phyloP scores from a whole-genome alignment of 1,140 invertebrate species.

The Ceratina australensis region DNA sequence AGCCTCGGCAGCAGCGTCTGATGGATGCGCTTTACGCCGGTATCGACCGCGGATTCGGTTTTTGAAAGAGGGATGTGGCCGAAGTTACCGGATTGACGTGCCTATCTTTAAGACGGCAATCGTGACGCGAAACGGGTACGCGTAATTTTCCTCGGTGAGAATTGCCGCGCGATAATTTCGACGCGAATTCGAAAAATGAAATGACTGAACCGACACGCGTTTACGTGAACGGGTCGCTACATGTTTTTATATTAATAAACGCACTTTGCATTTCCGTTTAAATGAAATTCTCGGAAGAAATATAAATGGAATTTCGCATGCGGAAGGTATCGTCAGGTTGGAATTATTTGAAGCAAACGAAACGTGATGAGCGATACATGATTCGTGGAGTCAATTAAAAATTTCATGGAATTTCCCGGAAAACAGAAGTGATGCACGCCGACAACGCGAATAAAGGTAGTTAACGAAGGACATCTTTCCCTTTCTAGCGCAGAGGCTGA shows the following conservation, averaged over 20 bases:
- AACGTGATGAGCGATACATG: background rate
- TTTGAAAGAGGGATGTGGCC: background rate
- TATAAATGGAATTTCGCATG: too few species aligned
- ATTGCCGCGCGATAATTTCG: too few species aligned
- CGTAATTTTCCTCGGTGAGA: background rate
- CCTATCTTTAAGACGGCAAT: conserved; percentile 2
- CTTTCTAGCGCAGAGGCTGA: too few species aligned
- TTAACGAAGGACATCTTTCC: conserved; percentile 9
- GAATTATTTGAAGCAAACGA: background rate
- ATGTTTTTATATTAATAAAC: too few species aligned
- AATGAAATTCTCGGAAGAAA: too few species aligned
- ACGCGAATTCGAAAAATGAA: too few species aligned
- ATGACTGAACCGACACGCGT: too few species aligned
- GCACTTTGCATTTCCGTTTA: too few species aligned
- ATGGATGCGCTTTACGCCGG: background rate
- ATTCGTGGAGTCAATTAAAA: background rate
- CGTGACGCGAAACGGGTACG: background rate
- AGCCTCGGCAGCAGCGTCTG: background rate
- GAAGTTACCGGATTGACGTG: background rate
- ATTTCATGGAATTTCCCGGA: background rate
- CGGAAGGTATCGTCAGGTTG: too few species aligned
- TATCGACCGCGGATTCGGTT: background rate
- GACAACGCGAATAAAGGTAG: conserved; percentile 13
- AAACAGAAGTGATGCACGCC: background rate
- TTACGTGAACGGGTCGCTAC: too few species aligned